Percentiles rank a stretch among this genome's conserved stretches.
Evolutionary conservation across 2,888 invertebrate species (phyloP).

Genomic region (Drosophila meridionalis): DNA sequence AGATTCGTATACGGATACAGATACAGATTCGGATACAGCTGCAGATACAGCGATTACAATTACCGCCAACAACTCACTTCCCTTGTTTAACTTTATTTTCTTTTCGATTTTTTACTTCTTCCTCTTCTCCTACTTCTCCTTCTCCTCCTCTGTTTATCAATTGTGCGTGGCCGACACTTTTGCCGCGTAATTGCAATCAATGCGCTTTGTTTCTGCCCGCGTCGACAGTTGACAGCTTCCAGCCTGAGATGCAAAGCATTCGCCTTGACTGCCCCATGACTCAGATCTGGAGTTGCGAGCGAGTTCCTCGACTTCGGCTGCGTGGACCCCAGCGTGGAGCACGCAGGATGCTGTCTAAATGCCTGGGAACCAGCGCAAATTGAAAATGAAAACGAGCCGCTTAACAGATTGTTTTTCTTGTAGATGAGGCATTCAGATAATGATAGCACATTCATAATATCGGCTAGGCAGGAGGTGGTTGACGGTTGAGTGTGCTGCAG

Average conservation of each 20-base stretch:
- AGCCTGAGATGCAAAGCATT: slow-evolving; percentile 35
- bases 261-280: slow-evolving; percentile 40
- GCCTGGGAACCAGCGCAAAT: slow-evolving; percentile 55
- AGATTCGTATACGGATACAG: slow-evolving; percentile 25
- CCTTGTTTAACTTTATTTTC: slow-evolving; percentile 32
- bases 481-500: not conserved
- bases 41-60: slow-evolving; percentile 33
- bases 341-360: slow-evolving; percentile 51
- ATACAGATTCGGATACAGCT: slow-evolving; percentile 21
- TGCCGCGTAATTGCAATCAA: slow-evolving; percentile 69
- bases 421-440: slow-evolving; percentile 8
- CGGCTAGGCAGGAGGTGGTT: not conserved
- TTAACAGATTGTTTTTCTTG: slow-evolving; percentile 26
- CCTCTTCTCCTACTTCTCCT: not conserved
- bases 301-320: not conserved
- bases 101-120: slow-evolving; percentile 7
- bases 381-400: slow-evolving; percentile 50
- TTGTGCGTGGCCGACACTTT: slow-evolving; percentile 60
- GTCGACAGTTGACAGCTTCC: slow-evolving; percentile 41
- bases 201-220: slow-evolving; percentile 51
- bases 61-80: slow-evolving; percentile 54
- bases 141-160: slow-evolving; percentile 32
- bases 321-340: slow-evolving; percentile 23
- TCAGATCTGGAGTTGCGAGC: slow-evolving; percentile 18
- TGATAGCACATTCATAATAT: slow-evolving; percentile 3